phyloP scores from a whole-genome alignment of 2,113 vertebrate species.

The Saguinus midas region DNA sequence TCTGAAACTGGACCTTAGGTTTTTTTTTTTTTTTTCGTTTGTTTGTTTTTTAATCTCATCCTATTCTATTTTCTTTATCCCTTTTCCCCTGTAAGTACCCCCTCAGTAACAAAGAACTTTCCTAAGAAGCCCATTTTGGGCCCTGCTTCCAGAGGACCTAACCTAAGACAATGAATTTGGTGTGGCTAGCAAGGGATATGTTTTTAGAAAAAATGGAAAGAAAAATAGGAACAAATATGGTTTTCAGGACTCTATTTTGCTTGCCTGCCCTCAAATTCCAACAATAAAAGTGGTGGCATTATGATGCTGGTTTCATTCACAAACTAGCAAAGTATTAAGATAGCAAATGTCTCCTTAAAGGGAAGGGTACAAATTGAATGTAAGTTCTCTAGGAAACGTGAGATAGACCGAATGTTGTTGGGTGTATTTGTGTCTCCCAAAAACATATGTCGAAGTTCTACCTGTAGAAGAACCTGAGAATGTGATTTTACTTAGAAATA shows the following conservation, averaged over 20 bases:
- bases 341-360: neutral
- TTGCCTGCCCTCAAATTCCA: neutral
- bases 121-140: neutral
- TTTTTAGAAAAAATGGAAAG: neutral
- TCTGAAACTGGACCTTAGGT: neutral
- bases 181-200: neutral
- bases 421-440: neutral
- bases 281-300: neutral
- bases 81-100: neutral
- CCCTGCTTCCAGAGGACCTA: neutral
- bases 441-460: neutral
- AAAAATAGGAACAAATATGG: neutral
- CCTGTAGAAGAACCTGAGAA: neutral
- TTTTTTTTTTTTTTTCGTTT: neutral
- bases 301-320: neutral
- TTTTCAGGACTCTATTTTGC: neutral
- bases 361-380: no score
- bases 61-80: neutral
- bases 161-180: neutral
- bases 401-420: neutral
- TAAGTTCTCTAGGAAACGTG: neutral
- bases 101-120: neutral
- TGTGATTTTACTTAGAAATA: neutral
- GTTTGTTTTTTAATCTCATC: no score
- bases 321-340: neutral